Percentiles rank a stretch among this genome's conserved stretches.
Conservation (phyloP, 2,113 vertebrate species). For the Corydoras maculifer region DNA sequence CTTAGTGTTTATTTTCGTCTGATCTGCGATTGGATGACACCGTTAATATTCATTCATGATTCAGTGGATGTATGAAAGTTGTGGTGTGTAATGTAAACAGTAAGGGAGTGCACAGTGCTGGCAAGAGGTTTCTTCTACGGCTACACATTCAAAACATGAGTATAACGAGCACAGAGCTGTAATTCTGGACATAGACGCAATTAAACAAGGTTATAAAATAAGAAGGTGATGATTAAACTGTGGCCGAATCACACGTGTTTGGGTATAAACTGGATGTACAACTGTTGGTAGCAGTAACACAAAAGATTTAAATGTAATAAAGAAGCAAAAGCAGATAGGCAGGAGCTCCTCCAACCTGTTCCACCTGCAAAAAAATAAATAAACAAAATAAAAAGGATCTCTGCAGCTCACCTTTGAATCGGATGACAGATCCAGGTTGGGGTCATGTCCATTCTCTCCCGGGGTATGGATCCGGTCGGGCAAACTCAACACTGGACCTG, state of each 20-base stretch:
- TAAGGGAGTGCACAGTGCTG: neutral
- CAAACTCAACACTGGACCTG: constrained; percentile 74
- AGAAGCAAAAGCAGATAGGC: constrained; percentile 16
- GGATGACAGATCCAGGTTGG: constrained; percentile 61
- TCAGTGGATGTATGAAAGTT: neutral
- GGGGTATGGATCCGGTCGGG: constrained; percentile 60
- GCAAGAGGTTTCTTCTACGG: no score
- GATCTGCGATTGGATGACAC: neutral
- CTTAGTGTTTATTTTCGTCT: no score
- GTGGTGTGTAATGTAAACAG: no score
- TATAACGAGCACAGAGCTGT: no score
- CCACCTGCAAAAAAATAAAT: constrained; percentile 27
- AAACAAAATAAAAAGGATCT: constrained; percentile 48
- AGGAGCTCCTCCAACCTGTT: neutral
- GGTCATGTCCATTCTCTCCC: constrained; percentile 58
- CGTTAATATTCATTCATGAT: neutral
- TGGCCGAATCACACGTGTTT: no score
- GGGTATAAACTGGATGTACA: no score
- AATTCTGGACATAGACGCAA: no score
- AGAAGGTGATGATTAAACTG: no score
- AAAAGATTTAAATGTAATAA: neutral
- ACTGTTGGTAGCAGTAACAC: neutral
- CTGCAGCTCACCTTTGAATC: constrained; percentile 69
- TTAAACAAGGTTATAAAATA: no score
- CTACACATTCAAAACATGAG: no score